A percentile compares a stretch with the other conserved stretches of the same genome.
These are phyloP conservation scores for Choreutis nemorana DNA, from an alignment of 2,888 invertebrate genomes.

Conservation along the genomic window DNA sequence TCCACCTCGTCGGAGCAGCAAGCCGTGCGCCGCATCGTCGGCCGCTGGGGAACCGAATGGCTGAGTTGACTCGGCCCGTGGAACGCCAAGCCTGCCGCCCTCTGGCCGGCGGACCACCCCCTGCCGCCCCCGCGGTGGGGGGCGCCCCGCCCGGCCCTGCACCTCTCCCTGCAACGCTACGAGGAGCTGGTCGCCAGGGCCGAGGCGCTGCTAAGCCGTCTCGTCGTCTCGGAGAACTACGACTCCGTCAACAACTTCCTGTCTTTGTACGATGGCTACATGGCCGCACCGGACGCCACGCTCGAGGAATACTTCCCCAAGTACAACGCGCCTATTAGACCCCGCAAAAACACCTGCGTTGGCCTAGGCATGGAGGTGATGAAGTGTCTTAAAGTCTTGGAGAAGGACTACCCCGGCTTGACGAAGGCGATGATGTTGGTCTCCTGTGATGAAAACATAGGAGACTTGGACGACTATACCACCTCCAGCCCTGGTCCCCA, in stretches of 20 bases:
- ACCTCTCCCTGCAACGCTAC: conserved; percentile 79
- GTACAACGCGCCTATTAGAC: conserved; percentile 84
- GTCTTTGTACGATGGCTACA: conserved; percentile 70
- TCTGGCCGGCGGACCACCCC: conserved; percentile 58
- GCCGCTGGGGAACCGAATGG: conserved; percentile 94
- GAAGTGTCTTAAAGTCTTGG: conserved; percentile 68
- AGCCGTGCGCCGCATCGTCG: conserved; percentile 68
- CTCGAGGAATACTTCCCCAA: conserved; percentile 80
- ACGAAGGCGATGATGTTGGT: conserved; percentile 77
- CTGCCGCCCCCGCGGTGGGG: conserved; percentile 57
- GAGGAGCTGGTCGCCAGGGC: conserved; percentile 84
- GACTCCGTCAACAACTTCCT: conserved; percentile 90
- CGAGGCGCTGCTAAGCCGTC: conserved; percentile 83
- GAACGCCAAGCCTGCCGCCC: conserved; percentile 25
- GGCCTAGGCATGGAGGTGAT: conserved; percentile 87
- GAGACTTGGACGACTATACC: conserved; percentile 68
- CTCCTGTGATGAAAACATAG: conserved; percentile 88
- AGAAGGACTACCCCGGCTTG: conserved; percentile 72
- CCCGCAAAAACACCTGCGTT: conserved; percentile 88
- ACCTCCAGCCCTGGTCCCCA: conserved; percentile 69
- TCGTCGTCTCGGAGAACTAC: conserved; percentile 87
- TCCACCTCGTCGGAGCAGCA: conserved; percentile 54
- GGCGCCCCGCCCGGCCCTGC: conserved; percentile 65
- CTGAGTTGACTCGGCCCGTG: conserved; percentile 93
- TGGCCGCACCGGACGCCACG: conserved; percentile 72